A percentile compares a stretch with the other conserved stretches of the same genome.
These are phyloP conservation scores for Anastrepha ludens DNA, from an alignment of 1,140 invertebrate species.

Conservation along the genomic window DNA sequence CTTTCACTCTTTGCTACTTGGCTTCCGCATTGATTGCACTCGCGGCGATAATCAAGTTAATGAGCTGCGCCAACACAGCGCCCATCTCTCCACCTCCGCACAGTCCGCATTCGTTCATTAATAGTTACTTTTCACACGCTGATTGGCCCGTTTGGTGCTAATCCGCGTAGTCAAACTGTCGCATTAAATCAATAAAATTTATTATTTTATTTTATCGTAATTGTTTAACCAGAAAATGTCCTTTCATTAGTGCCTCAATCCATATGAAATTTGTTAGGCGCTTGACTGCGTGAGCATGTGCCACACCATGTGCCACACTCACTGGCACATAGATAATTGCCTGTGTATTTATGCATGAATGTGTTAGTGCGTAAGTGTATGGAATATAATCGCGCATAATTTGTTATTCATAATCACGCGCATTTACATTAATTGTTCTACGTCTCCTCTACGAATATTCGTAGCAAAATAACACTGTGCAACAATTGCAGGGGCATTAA, in stretches of 20 bases:
- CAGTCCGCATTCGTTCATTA: background rate
- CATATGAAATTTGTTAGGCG: background rate
- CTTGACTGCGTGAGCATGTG: slow-evolving; percentile 5
- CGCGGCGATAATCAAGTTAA: slow-evolving; percentile 47
- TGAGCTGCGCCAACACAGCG: slow-evolving; percentile 27
- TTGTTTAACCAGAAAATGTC: slow-evolving; percentile 53
- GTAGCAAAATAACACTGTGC: too few relatives aligned
- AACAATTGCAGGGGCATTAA: too few relatives aligned
- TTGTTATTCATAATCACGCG: slow-evolving; percentile 56
- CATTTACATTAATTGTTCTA: slow-evolving; percentile 22
- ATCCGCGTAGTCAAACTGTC: slow-evolving; percentile 42
- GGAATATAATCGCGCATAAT: slow-evolving; percentile 10
- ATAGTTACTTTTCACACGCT: slow-evolving; percentile 2
- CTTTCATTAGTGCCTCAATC: slow-evolving; percentile 23
- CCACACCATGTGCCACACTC: background rate
- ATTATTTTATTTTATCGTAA: slow-evolving; percentile 54
- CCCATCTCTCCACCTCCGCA: too few relatives aligned
- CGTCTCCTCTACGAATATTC: too few relatives aligned
- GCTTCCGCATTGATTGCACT: background rate
- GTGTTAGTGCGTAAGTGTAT: background rate
- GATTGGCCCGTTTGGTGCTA: slow-evolving; percentile 46
- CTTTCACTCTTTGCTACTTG: background rate
- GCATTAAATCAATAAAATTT: slow-evolving; percentile 54
- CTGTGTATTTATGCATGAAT: background rate
- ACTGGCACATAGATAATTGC: background rate